Percentiles rank a stretch among this genome's conserved stretches.
phyloP scores from a whole-genome alignment of 2,113 vertebrate species.

The Nothoprocta perdicaria region DNA sequence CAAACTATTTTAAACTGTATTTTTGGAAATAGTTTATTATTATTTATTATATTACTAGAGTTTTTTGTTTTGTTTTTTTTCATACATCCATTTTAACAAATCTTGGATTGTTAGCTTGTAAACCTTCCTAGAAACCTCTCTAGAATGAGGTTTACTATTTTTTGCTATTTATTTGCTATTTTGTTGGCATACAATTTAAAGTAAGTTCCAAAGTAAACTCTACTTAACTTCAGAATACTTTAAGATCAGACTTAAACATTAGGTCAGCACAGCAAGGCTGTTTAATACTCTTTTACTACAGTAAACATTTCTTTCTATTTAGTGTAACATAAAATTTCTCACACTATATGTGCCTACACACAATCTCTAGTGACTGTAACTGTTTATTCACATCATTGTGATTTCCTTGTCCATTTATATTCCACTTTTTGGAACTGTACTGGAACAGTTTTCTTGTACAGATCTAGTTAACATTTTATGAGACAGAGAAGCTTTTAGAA shows the following conservation, averaged over 20 bases:
- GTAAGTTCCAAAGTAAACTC: background rate
- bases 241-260: background rate
- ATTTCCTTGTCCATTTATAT: conserved; percentile 37
- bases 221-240: background rate
- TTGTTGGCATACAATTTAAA: background rate
- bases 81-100: background rate
- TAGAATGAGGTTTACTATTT: background rate
- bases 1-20: background rate
- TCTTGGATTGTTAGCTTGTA: background rate
- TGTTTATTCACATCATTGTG: background rate
- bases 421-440: conserved; percentile 12
- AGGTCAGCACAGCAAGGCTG: background rate
- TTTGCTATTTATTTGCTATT: background rate
- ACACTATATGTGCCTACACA: background rate
- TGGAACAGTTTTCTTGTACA: background rate
- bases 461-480: conserved; percentile 58
- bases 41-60: background rate
- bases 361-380: background rate
- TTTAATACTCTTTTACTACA: background rate
- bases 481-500: conserved; percentile 60
- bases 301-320: conserved; percentile 45
- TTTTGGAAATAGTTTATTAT: background rate
- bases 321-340: conserved; percentile 45
- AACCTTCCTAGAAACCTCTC: background rate
- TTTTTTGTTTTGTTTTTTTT: background rate